Evolutionary conservation across 2,113 vertebrate genomes (phyloP).

Genomic region (Pandion haliaetus): DNA sequence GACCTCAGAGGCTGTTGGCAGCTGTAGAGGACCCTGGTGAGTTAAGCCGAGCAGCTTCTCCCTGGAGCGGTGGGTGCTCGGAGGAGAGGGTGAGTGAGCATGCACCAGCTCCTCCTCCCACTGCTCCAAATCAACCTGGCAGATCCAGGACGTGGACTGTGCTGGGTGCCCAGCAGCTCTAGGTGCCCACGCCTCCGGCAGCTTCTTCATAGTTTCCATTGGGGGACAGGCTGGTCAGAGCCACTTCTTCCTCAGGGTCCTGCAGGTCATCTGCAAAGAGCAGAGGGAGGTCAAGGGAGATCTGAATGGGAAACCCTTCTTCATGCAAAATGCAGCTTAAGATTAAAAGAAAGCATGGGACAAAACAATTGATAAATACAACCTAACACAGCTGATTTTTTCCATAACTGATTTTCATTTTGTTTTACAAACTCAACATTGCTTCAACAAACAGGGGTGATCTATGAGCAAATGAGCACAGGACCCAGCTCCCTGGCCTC

Average conservation of each 20-base stretch:
- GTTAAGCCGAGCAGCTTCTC: not conserved
- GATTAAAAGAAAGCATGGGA: not conserved
- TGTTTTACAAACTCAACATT: not conserved
- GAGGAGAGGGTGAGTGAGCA: not conserved
- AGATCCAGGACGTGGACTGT: not conserved
- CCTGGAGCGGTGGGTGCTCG: not conserved
- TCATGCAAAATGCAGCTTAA: not conserved
- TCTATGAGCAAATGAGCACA: not conserved
- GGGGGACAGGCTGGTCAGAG: slow-evolving; percentile 57
- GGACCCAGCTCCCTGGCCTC: not conserved
- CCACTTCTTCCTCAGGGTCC: slow-evolving; percentile 59
- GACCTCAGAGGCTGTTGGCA: not conserved
- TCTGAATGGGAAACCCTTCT: not conserved
- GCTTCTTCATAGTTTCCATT: slow-evolving; percentile 59
- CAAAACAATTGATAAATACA: not conserved
- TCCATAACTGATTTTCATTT: not conserved
- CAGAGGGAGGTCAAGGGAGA: not conserved
- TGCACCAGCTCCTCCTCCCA: not conserved
- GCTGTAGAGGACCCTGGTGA: not conserved
- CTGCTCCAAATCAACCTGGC: not conserved
- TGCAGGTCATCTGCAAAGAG: slow-evolving; percentile 33
- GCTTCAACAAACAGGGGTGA: not conserved
- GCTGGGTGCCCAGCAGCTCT: not conserved
- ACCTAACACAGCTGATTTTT: not conserved
- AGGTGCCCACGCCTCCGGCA: not conserved